Evolutionary conservation across 2,797 vertebrate genomes (phyloP).

Genomic region (Onychomys leucogaster): DNA sequence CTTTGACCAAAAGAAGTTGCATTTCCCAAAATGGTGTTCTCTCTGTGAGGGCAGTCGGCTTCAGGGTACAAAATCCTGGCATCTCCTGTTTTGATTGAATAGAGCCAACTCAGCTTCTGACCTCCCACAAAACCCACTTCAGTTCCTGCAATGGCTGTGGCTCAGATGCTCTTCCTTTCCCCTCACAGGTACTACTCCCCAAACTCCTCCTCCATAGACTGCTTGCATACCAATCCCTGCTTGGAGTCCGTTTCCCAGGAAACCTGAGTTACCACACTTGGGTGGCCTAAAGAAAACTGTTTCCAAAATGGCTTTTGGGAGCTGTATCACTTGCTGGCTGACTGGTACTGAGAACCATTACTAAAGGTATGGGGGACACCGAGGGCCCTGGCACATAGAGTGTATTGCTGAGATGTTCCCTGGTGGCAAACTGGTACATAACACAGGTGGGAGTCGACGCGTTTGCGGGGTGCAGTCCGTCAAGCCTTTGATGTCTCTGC

Average conservation of each 20-base stretch:
- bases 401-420: background rate
- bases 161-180: slow-evolving; percentile 6
- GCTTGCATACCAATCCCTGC: slow-evolving; percentile 50
- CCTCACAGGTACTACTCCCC: slow-evolving; percentile 15
- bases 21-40: background rate
- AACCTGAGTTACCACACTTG: slow-evolving; percentile 68
- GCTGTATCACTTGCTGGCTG: background rate
- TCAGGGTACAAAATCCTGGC: background rate
- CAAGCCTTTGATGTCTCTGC: background rate
- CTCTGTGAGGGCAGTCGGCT: background rate
- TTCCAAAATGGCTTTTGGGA: slow-evolving; percentile 50
- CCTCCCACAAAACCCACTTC: background rate
- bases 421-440: background rate
- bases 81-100: background rate
- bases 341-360: background rate
- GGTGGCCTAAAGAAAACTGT: slow-evolving; percentile 61
- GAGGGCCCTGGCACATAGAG: background rate
- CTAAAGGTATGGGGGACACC: background rate
- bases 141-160: background rate
- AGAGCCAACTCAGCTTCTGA: background rate
- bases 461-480: background rate
- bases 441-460: background rate
- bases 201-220: slow-evolving; percentile 46
- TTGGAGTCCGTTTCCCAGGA: slow-evolving; percentile 67
- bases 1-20: background rate